Conservation (phyloP, 1,140 invertebrate genomes). For the Bombyx mandarina region DNA sequence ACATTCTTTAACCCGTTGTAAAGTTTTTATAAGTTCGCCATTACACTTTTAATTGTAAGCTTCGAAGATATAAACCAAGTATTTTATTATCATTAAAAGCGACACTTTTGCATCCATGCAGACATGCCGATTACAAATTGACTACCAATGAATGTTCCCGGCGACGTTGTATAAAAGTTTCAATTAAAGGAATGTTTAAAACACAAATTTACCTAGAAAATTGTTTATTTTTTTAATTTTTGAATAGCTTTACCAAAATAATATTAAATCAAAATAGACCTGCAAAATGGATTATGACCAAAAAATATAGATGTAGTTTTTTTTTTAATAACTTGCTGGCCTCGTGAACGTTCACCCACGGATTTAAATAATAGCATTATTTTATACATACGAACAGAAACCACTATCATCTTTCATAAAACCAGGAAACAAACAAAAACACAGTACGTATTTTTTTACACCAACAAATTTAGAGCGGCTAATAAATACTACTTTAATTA, state of each 20-base stretch:
- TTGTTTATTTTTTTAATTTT: too few relatives aligned
- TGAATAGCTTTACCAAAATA: too few relatives aligned
- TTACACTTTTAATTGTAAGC: constrained; percentile 34
- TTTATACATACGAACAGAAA: too few relatives aligned
- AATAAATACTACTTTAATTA: neutral
- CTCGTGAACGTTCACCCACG: too few relatives aligned
- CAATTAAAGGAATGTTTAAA: too few relatives aligned
- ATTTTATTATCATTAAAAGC: constrained; percentile 43
- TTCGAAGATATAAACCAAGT: constrained; percentile 28
- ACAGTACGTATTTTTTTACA: neutral
- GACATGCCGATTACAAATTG: constrained; percentile 25
- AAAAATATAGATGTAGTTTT: too few relatives aligned
- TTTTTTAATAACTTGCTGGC: too few relatives aligned
- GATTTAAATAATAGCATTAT: too few relatives aligned
- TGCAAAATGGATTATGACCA: too few relatives aligned
- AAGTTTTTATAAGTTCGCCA: constrained; percentile 27
- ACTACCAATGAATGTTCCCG: constrained; percentile 10
- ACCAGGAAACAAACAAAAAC: neutral
- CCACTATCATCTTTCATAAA: too few relatives aligned
- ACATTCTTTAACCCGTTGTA: constrained; percentile 23
- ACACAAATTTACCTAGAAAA: too few relatives aligned
- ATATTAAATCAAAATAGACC: too few relatives aligned
- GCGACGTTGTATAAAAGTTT: neutral
- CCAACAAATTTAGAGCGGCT: neutral
- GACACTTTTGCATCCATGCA: constrained; percentile 29